Base-by-base conservation (phyloP, 2,888 invertebrate species). In the Eupithecia insigniata region DNA sequence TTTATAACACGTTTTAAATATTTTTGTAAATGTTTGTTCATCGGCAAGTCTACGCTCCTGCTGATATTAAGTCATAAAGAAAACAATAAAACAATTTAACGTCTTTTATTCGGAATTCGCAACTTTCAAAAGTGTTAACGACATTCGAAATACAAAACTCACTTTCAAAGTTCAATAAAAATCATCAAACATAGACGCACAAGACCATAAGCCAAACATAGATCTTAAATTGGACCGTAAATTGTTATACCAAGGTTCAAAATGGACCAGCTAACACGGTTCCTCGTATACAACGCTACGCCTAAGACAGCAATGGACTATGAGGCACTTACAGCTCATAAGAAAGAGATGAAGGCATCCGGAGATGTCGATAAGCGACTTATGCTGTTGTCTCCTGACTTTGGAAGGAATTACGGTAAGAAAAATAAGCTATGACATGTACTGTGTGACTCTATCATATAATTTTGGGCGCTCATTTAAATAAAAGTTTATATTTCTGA, bases 201-300 rank as follows among this genome's bases (percentile, higher is more conserved):
- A n/a, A 34, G 34, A 34, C 10, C 34, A 10, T 10, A 34, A 34
- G 34, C 8, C 10, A n/a, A n/a, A n/a, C n/a, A 34, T 34, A 34
- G 10, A 5, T 8, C 8, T 46, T 8, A 46, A 46, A 5, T n/a
- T 46, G n/a, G 8, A n/a, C 46, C 46, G 0, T 2, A 46, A n/a
- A 51, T 8, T 22, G 10, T 22, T 26, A 55, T 14, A 55, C 0
- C 26, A 30, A 68, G 58, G 46, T 71, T 70, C 28, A 74, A 77
- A 77, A 91, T 92, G 91, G 93, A 93, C 79, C 91, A 89, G 58
- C 79, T 93, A 69, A 92, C 90, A 66, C 91, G 89, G 67, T 93
- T 83, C 73, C 75, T 93, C 73, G 88, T 93, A 58, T 93, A 93
- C 74, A 93, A 93, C 77, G 89, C 87, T 83, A 92, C 89, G 4